Percentiles rank a stretch among this genome's conserved stretches.
Evolutionary conservation across 2,888 invertebrate genomes (phyloP).

Genomic region (Myopa testacea): DNA sequence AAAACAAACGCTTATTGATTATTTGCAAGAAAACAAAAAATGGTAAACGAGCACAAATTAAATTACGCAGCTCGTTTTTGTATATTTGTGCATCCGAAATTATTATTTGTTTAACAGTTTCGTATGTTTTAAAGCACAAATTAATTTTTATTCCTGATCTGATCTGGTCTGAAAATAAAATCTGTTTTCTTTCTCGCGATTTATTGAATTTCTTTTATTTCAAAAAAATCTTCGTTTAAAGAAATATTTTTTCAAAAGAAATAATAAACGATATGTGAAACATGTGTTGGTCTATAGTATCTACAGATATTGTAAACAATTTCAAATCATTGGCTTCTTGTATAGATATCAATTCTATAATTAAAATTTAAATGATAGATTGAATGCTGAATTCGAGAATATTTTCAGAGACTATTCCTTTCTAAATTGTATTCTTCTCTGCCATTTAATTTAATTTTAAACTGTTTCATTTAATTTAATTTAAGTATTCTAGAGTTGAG

Average conservation of each 20-base stretch:
- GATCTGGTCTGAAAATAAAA: background rate
- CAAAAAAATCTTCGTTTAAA: background rate
- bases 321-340: no score
- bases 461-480: no score
- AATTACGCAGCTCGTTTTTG: constrained; percentile 9
- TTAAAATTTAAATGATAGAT: background rate
- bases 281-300: no score
- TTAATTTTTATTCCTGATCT: background rate
- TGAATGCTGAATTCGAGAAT: background rate
- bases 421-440: no score
- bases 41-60: background rate
- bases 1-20: constrained; percentile 18
- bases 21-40: constrained; percentile 14
- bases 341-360: no score
- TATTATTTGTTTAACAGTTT: background rate
- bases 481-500: no score
- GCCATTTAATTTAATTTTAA: no score
- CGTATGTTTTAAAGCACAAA: background rate
- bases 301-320: no score
- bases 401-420: no score
- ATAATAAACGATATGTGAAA: no score
- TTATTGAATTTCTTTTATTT: background rate
- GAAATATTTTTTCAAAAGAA: no score
- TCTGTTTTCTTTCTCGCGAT: background rate
- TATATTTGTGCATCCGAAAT: background rate